Percentiles rank a stretch among this genome's conserved stretches.
These are phyloP conservation scores for Stratiomys singularior DNA, from an alignment of 2,888 invertebrate genomes.

Conservation along the genomic window DNA sequence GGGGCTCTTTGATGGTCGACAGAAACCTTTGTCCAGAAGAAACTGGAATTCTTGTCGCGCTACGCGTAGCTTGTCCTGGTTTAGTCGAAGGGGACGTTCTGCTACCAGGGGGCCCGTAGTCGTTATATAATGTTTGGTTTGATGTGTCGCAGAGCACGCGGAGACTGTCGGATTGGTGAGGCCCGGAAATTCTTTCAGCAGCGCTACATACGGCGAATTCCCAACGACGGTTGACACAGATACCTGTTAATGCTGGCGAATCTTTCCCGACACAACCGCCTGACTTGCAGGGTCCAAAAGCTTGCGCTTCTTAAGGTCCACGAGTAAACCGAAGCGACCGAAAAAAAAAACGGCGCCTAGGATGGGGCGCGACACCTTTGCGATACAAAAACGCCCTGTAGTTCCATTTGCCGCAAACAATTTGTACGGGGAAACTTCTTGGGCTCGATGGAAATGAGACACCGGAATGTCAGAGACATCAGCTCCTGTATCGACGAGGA, in stretches of 20 bases:
- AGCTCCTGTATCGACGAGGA: constrained; percentile 37
- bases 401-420: too few species aligned
- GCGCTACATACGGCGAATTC: neutral
- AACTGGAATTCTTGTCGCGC: constrained; percentile 50
- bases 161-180: neutral
- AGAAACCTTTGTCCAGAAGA: constrained; percentile 59
- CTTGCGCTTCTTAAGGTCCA: constrained; percentile 40
- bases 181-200: constrained; percentile 19
- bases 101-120: constrained; percentile 49
- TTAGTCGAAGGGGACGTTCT: constrained; percentile 53
- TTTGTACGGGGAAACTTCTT: constrained; percentile 7
- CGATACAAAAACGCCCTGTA: constrained; percentile 46
- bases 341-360: constrained; percentile 49
- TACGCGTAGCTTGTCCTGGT: constrained; percentile 53
- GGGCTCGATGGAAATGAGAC: too few species aligned
- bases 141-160: neutral
- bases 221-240: neutral
- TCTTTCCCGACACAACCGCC: neutral
- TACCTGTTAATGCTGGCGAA: neutral
- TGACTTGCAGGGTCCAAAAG: constrained; percentile 5
- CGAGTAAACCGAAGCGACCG: constrained; percentile 35
- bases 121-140: constrained; percentile 30
- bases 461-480: neutral
- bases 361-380: too few species aligned
- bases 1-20: constrained; percentile 61